These are phyloP conservation scores for Monochamus alternatus DNA, from an alignment of 2,888 invertebrate genomes.

Conservation along the genomic window DNA sequence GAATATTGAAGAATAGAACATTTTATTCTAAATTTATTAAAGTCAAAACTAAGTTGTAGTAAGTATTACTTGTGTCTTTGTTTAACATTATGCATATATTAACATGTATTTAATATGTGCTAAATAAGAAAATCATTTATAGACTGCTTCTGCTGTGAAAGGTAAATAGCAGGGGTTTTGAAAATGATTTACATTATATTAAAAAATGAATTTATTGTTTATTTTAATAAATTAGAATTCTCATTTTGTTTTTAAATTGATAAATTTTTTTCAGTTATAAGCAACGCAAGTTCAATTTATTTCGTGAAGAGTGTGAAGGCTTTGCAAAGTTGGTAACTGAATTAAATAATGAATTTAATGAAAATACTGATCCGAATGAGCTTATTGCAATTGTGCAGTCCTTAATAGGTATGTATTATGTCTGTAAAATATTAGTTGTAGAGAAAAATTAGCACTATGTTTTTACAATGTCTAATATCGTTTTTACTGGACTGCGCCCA, in stretches of 20 bases:
- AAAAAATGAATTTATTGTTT: neutral
- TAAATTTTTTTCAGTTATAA: slow-evolving; percentile 86
- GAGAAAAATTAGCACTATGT: too few relatives aligned
- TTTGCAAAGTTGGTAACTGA: slow-evolving; percentile 97
- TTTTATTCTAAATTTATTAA: slow-evolving; percentile 97
- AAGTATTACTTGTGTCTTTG: slow-evolving; percentile 72
- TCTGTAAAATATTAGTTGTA: neutral
- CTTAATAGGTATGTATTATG: slow-evolving; percentile 81
- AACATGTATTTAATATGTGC: slow-evolving; percentile 25
- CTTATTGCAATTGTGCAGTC: slow-evolving; percentile 93
- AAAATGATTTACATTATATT: slow-evolving; percentile 8
- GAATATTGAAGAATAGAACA: slow-evolving; percentile 89
- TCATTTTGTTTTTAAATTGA: neutral
- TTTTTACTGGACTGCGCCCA: too few relatives aligned
- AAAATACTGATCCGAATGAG: slow-evolving; percentile 77
- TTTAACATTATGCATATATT: slow-evolving; percentile 11
- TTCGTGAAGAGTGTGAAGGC: slow-evolving; percentile 99
- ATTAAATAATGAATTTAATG: slow-evolving; percentile 87
- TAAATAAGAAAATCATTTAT: slow-evolving; percentile 33
- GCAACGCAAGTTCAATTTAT: slow-evolving; percentile 98
- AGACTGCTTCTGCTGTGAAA: slow-evolving; percentile 38
- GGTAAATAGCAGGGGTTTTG: slow-evolving; percentile 33
- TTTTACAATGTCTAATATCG: too few relatives aligned
- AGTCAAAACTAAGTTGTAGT: slow-evolving; percentile 98
- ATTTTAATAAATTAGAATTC: neutral